Conservation (phyloP, 2,888 invertebrate genomes). For the Erebia ligea region DNA sequence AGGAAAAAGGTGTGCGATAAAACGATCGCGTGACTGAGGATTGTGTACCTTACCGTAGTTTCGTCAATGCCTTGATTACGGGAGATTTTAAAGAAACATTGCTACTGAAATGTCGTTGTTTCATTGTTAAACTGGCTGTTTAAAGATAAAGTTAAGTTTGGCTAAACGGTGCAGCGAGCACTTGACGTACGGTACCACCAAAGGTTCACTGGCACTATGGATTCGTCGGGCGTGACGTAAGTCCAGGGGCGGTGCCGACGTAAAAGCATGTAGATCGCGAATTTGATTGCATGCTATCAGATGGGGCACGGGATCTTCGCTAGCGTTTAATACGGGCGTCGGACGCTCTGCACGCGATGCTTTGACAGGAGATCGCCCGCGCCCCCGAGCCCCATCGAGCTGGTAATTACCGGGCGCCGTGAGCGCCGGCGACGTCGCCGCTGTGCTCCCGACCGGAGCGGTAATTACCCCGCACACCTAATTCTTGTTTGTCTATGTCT, state of each 20-base stretch:
- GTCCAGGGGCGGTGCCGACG: conserved; percentile 77
- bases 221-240: conserved; percentile 77
- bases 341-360: conserved; percentile 76
- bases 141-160: background rate
- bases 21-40: conserved; percentile 78
- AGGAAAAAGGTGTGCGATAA: conserved; percentile 78
- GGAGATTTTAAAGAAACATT: conserved; percentile 28
- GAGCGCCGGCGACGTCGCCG: conserved; percentile 77
- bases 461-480: conserved; percentile 49
- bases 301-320: conserved; percentile 81
- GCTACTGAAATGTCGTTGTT: conserved; percentile 4
- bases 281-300: conserved; percentile 83
- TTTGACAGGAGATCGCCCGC: conserved; percentile 80
- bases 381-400: conserved; percentile 67
- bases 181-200: conserved; percentile 61
- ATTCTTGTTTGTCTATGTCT: conserved; percentile 37
- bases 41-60: conserved; percentile 61
- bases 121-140: background rate
- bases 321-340: conserved; percentile 80
- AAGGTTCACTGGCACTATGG: conserved; percentile 74
- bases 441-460: conserved; percentile 44
- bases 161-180: background rate
- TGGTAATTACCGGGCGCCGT: conserved; percentile 77
- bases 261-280: conserved; percentile 82
- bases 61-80: conserved; percentile 75